Base-by-base conservation (phyloP, 2,888 invertebrate genomes). In the Tiliacea citrago region DNA sequence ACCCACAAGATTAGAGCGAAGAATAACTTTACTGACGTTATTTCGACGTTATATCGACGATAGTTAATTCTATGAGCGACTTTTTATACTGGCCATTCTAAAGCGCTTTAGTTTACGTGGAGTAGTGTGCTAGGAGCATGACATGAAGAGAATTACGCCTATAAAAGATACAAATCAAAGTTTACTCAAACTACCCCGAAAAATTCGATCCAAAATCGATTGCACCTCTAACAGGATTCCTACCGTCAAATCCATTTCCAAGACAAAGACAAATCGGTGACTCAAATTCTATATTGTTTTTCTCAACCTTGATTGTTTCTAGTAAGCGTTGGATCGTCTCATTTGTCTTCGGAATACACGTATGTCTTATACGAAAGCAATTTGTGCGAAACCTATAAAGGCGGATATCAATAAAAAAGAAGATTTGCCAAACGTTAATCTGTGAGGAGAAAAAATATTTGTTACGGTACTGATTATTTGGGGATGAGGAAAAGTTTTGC, bases 251-350 rank as follows among this genome's bases (percentile, higher is more conserved):
- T 89, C 86, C 86, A 88, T 84, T 82, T 70, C 66, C 2, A 24
- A 75, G 91, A 91, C 91, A 89, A 84, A 88, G 91, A 93, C 89
- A 92, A 91, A 93, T 93, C 83, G 91, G 83, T 86, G 79, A 89
- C 88, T 88, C 89, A 88, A 90, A 89, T 89, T 90, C 89, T 88
- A 88, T 87, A 88, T 89, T 90, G 88, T 89, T 91, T 88, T 90
- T 89, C 86, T 86, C 85, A 81, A 77, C 76, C 85, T 81, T 88
- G 89, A 90, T 90, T 90, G 88, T 90, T 87, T 88, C 82, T 87
- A 77, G 84, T 83, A 76, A 87, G 85, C 84, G 85, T 82, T 81
- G 86, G 74, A 79, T 68, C 65, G 79, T 42, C 88, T 86, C 89
- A 89, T 91, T 91, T 88, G 88, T 90, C 91, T 91, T 86, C 75